A percentile compares a stretch with the other conserved stretches of the same genome.
phyloP scores from a whole-genome alignment of 2,888 invertebrate genomes.

The Brachyptera risi region DNA sequence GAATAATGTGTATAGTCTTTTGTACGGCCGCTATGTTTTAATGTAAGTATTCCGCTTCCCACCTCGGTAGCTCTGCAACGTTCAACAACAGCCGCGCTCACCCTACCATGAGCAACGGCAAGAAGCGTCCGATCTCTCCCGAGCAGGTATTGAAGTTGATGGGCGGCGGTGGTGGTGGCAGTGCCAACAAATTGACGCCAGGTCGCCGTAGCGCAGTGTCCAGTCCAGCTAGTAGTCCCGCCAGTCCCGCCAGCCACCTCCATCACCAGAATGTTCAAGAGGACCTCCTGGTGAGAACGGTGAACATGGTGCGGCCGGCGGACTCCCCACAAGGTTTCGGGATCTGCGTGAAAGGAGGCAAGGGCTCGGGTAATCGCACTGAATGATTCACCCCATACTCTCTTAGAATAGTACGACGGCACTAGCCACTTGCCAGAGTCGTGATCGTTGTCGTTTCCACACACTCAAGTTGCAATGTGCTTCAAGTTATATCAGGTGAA shows the following conservation, averaged over 20 bases:
- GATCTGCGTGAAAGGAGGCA: constrained; percentile 87
- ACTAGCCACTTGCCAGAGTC: too few species aligned
- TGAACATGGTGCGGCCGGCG: constrained; percentile 75
- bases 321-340: constrained; percentile 82
- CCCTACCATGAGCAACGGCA: constrained; percentile 46
- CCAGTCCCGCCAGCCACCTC: constrained; percentile 20
- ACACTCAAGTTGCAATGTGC: neutral
- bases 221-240: constrained; percentile 66
- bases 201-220: constrained; percentile 54
- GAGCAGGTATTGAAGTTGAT: constrained; percentile 59
- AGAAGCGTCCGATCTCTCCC: constrained; percentile 78
- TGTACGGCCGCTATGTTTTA: too few species aligned
- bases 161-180: constrained; percentile 42
- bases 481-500: too few species aligned
- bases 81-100: constrained; percentile 34
- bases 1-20: too few species aligned
- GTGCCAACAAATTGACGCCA: constrained; percentile 48
- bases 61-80: constrained; percentile 61
- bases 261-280: constrained; percentile 46
- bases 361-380: constrained; percentile 50
- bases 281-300: constrained; percentile 75
- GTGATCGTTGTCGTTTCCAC: neutral
- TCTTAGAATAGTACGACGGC: too few species aligned
- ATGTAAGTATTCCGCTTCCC: too few species aligned
- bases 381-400: constrained; percentile 4